Conservation (phyloP, 2,797 vertebrate genomes). For the Falco biarmicus region DNA sequence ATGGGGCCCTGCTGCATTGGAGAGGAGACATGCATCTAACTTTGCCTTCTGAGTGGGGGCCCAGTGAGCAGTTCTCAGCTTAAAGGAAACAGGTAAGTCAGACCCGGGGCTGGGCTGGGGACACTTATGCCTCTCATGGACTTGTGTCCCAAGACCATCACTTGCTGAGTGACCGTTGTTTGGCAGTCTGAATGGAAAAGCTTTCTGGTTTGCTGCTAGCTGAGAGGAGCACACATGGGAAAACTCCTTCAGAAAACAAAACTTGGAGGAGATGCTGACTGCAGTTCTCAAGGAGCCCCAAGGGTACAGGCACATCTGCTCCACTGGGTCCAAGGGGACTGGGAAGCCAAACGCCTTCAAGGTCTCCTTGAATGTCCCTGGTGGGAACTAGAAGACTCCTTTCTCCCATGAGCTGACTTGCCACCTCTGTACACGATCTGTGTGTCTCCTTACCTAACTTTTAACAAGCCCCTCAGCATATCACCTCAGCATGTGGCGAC, state of each 20-base stretch:
- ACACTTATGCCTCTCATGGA: background rate
- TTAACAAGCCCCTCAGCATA: background rate
- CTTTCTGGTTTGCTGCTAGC: background rate
- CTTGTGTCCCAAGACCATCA: background rate
- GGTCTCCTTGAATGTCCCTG: background rate
- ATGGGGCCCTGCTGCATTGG: fast-evolving
- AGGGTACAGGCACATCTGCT: background rate
- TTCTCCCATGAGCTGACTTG: background rate
- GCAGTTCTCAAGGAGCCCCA: background rate
- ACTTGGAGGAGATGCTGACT: background rate
- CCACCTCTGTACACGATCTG: background rate
- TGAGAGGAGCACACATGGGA: background rate
- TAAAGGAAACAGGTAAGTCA: background rate
- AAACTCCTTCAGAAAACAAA: background rate
- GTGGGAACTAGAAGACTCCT: background rate
- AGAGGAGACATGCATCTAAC: background rate
- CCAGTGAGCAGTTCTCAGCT: background rate
- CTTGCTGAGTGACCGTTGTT: background rate
- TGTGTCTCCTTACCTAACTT: background rate
- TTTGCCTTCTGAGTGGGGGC: background rate
- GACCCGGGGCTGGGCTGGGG: background rate
- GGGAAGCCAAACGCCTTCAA: background rate
- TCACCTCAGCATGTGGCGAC: background rate
- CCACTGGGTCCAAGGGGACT: background rate
- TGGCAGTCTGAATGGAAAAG: background rate